Conservation (phyloP, 2,797 vertebrate species). For the Aselliscus stoliczkanus region DNA sequence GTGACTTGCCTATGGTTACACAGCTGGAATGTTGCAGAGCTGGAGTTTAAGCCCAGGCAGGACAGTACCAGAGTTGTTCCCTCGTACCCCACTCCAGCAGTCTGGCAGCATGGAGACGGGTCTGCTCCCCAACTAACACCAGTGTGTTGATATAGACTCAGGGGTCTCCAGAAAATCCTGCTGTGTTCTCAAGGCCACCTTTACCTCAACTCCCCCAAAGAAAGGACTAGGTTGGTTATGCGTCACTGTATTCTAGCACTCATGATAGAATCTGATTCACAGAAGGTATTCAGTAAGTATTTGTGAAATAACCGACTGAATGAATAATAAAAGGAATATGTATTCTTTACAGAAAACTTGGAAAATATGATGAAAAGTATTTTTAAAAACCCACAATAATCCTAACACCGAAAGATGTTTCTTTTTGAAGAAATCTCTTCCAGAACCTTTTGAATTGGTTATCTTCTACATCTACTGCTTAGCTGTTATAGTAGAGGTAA, state of each 20-base stretch:
- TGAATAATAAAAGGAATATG: not conserved
- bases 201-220: not conserved
- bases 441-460: not conserved
- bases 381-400: not conserved
- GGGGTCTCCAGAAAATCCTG: not conserved
- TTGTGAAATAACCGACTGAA: not conserved
- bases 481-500: not conserved
- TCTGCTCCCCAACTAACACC: too few species aligned
- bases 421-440: not conserved
- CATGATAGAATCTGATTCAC: not conserved
- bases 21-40: too few species aligned
- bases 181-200: not conserved
- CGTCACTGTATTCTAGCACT: not conserved
- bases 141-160: not conserved
- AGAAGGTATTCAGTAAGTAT: too few species aligned
- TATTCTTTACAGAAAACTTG: not conserved
- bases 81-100: not conserved
- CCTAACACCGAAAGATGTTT: not conserved
- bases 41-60: not conserved
- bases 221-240: not conserved
- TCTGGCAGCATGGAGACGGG: accelerated
- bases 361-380: not conserved
- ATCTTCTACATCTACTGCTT: too few species aligned
- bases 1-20: too few species aligned
- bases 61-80: accelerated